phyloP scores from a whole-genome alignment of 2,113 vertebrate genomes.

The Bufo gargarizans region DNA sequence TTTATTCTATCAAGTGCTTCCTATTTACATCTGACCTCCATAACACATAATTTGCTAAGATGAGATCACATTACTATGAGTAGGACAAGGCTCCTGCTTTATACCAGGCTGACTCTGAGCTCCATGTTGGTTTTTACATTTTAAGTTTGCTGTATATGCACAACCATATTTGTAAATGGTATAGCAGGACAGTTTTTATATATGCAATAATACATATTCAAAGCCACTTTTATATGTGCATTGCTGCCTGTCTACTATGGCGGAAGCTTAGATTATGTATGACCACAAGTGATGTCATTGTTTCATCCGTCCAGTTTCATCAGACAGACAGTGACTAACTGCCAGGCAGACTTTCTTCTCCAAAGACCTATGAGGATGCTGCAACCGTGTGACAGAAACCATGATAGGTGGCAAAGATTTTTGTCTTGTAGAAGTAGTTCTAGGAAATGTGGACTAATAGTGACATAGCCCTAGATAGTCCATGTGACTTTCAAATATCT shows the following conservation, averaged over 20 bases:
- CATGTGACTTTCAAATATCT: too few relatives aligned
- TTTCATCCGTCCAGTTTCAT: too few relatives aligned
- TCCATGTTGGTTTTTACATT: background rate
- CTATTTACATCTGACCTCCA: background rate
- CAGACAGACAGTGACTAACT: background rate
- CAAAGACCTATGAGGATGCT: too few relatives aligned
- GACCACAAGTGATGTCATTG: too few relatives aligned
- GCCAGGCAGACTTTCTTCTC: too few relatives aligned
- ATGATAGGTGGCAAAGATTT: too few relatives aligned
- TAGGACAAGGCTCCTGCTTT: background rate
- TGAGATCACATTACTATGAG: background rate
- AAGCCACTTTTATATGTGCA: background rate
- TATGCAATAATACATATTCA: background rate
- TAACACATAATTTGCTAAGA: background rate
- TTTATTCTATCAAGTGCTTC: conserved; percentile 63
- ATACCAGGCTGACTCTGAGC: background rate
- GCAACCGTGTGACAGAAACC: too few relatives aligned
- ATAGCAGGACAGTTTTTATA: background rate
- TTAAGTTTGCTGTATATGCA: background rate
- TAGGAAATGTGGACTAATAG: too few relatives aligned
- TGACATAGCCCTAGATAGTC: too few relatives aligned
- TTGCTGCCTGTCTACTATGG: background rate
- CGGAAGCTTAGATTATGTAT: background rate
- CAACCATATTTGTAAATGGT: background rate
- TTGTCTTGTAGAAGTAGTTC: too few relatives aligned